These are phyloP conservation scores for Caerostris darwini DNA, from an alignment of 1,140 invertebrate genomes.

Conservation along the genomic window DNA sequence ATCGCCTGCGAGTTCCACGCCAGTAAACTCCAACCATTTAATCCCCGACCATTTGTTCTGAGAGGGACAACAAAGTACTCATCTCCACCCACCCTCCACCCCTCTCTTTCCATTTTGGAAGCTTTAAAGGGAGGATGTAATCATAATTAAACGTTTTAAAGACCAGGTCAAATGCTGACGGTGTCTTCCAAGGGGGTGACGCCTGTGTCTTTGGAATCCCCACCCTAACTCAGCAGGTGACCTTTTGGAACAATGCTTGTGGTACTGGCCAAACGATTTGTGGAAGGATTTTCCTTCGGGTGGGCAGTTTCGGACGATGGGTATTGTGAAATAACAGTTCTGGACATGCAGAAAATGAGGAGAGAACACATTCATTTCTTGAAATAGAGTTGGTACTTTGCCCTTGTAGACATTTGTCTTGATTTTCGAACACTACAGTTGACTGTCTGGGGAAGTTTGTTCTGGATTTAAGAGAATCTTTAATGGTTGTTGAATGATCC, in stretches of 20 bases:
- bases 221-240: not conserved
- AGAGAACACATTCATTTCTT: not conserved
- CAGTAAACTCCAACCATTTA: conserved; percentile 2
- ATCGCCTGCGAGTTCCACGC: not conserved
- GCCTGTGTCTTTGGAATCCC: not conserved
- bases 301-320: not conserved
- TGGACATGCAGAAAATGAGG: not conserved
- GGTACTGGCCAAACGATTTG: not conserved
- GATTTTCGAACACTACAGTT: not conserved
- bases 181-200: not conserved
- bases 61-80: not conserved
- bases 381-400: not conserved
- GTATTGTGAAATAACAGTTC: not conserved
- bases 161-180: conserved; percentile 41
- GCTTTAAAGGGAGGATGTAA: conserved; percentile 30
- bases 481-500: too few relatives aligned
- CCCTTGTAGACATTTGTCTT: not conserved
- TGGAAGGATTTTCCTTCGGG: not conserved
- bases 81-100: too few relatives aligned
- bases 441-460: not conserved
- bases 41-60: conserved; percentile 41
- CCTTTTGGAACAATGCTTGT: not conserved
- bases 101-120: not conserved
- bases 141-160: conserved; percentile 71
- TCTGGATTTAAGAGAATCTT: too few relatives aligned